A percentile compares a stretch with the other conserved stretches of the same genome.
Conservation (phyloP, 2,113 vertebrate species). For the Spizaetus ornatus region DNA sequence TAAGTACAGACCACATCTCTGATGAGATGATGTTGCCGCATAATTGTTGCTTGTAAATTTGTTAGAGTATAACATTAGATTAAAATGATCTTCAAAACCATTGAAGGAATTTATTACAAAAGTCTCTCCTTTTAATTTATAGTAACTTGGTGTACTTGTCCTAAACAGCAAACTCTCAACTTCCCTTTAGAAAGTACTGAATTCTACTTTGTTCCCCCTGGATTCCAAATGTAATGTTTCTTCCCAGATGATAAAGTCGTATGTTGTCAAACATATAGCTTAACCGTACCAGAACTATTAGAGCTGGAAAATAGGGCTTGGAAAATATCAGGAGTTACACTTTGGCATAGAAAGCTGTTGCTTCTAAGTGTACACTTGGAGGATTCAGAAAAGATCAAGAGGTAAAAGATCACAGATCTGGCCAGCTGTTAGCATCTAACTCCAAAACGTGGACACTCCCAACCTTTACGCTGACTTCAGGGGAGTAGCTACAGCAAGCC, state of each 20-base stretch:
- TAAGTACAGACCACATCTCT: neutral
- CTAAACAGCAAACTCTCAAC: neutral
- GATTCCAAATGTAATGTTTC: neutral
- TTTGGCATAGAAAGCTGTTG: constrained; percentile 6
- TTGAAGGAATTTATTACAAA: neutral
- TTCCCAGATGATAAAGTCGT: constrained; percentile 5
- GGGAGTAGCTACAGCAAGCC: neutral
- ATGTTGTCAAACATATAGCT: neutral
- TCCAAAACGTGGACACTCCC: neutral
- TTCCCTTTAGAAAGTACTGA: neutral
- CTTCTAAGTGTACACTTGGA: neutral
- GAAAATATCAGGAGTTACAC: constrained; percentile 1
- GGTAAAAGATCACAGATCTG: constrained; percentile 39
- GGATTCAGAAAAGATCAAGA: constrained; percentile 54
- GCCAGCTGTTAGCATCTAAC: neutral
- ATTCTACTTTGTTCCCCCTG: neutral
- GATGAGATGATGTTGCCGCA: neutral
- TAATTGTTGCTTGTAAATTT: neutral
- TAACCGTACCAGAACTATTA: constrained; percentile 15
- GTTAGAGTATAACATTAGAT: neutral
- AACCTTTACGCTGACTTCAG: neutral
- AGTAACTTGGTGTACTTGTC: neutral
- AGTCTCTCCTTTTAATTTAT: neutral
- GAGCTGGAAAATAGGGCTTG: neutral
- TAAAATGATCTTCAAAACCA: neutral